Evolutionary conservation across 2,113 vertebrate species (phyloP), one percentile per base, ranked within the genome.

Genomic region (Miniopterus natalensis): DNA sequence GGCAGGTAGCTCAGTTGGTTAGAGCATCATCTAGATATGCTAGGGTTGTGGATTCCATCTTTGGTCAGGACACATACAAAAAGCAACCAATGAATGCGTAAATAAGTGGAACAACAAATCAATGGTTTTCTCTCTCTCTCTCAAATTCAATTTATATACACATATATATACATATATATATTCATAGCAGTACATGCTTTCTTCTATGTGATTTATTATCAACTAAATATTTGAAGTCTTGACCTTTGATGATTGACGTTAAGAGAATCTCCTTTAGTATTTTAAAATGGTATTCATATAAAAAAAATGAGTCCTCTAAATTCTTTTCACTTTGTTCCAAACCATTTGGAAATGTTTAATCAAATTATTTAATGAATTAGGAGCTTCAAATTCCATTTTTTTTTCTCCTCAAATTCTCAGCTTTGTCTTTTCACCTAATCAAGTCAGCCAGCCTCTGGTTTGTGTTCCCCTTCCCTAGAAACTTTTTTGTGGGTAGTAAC

Each of bases 271-370:
- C 61, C 40, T 27, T 59, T 36, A 40, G 14, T 40, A 36, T 73
- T 49, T 86, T 70, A 65, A 21, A 66, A 59, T 59, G 47, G 3
- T 51, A 45, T 31, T 59, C 23, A 61, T 74, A 36, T 78, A 2
- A 21, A 66, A 57, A 84, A 77, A 47, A 51, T 10, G 1, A 90
- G 20, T 65, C 2, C 18, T 93, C 13, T 68, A 42, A 31, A 2
- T n/a, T 47, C 61, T 49, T 49, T 66, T 89, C 40, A 21, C 66
- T 75, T 73, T 68, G 55, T 47, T 88, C 59, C 68, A 84, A 94
- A 94, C 59, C 57, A 59, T 29, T n/a, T 80, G 14, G 78, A 85
- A 88, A 55, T 55, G 4, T 49, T 75, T 95, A 88, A 74, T n/a
- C 1, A 8, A 84, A 88, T 47, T 36, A 42, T 89, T 81, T 78